These are phyloP conservation scores for Hippocampus guttulatus DNA, from an alignment of 2,113 vertebrate species.

Conservation along the genomic window DNA sequence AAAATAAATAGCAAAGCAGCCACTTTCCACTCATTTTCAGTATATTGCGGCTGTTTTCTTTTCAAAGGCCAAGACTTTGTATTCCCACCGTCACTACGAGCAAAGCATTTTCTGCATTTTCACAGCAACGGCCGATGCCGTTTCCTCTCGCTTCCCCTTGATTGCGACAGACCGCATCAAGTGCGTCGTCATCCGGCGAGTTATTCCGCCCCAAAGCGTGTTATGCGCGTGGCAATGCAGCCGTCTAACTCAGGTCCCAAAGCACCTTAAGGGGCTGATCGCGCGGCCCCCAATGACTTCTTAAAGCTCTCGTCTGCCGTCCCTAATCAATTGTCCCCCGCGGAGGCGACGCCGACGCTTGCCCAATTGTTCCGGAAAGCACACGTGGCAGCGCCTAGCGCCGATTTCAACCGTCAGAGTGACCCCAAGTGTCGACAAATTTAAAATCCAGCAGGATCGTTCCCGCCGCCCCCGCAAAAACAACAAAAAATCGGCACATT, in stretches of 20 bases:
- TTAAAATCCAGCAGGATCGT: slow-evolving; percentile 1
- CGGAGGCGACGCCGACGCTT: slow-evolving; percentile 2
- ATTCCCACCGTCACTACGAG: slow-evolving; percentile 5
- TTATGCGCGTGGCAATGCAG: slow-evolving; percentile 19
- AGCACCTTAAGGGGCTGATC: slow-evolving; percentile 38
- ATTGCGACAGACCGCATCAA: slow-evolving; percentile 19
- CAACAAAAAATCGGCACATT: not conserved
- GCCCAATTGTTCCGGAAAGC: not conserved
- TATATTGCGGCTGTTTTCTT: slow-evolving; percentile 36
- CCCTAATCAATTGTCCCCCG: slow-evolving; percentile 27
- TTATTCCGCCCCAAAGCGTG: slow-evolving; percentile 15
- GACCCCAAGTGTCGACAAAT: not conserved
- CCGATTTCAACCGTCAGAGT: not conserved
- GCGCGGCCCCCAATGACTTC: slow-evolving; percentile 28
- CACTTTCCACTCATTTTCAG: slow-evolving; percentile 33
- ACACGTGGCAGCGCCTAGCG: not conserved
- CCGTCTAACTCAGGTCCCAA: slow-evolving; percentile 31
- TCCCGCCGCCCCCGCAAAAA: not conserved
- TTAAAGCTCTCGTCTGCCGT: slow-evolving; percentile 9
- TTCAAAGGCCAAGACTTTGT: slow-evolving; percentile 23
- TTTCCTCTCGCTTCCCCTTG: slow-evolving; percentile 9
- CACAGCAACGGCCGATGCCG: slow-evolving; percentile 5
- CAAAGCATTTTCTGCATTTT: slow-evolving; percentile 14
- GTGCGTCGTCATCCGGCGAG: slow-evolving; percentile 16
- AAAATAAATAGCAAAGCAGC: slow-evolving; percentile 25